Conservation (phyloP, 2,797 vertebrate species). For the Phataginus tetradactyla region DNA sequence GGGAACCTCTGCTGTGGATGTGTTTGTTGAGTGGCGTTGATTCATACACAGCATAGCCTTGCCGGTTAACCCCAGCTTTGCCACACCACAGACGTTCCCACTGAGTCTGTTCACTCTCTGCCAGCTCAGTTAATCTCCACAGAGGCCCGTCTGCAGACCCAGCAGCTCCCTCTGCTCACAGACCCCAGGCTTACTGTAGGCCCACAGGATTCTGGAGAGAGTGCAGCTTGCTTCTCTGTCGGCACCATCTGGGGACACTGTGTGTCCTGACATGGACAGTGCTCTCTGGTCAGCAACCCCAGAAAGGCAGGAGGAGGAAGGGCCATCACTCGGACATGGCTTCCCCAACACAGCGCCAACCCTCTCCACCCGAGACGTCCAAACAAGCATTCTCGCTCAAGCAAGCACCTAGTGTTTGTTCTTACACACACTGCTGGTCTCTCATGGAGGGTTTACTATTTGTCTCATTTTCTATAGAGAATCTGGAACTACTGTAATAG, state of each 20-base stretch:
- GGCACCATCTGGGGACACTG: not conserved
- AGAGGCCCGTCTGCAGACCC: not conserved
- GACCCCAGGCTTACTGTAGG: not conserved
- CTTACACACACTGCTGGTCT: not conserved
- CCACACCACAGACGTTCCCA: not conserved
- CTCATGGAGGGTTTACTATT: not conserved
- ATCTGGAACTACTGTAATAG: not conserved
- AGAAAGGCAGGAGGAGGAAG: not conserved
- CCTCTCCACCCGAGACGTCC: not conserved
- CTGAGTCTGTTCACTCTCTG: not conserved
- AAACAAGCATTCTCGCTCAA: not conserved
- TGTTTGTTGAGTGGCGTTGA: not conserved
- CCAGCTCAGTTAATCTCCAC: not conserved
- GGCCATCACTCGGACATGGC: rapidly evolving
- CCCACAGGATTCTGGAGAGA: not conserved
- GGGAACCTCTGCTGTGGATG: not conserved
- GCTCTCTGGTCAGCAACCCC: not conserved
- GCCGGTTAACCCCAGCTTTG: not conserved
- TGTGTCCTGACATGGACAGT: rapidly evolving
- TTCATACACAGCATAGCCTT: not conserved
- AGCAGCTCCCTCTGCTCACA: not conserved
- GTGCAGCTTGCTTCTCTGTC: rapidly evolving
- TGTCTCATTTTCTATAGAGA: not conserved
- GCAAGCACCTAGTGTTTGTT: not conserved
- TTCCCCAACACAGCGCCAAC: not conserved